Evolutionary conservation across 2,113 vertebrate species (phyloP).

Genomic region (Gila orcuttii): DNA sequence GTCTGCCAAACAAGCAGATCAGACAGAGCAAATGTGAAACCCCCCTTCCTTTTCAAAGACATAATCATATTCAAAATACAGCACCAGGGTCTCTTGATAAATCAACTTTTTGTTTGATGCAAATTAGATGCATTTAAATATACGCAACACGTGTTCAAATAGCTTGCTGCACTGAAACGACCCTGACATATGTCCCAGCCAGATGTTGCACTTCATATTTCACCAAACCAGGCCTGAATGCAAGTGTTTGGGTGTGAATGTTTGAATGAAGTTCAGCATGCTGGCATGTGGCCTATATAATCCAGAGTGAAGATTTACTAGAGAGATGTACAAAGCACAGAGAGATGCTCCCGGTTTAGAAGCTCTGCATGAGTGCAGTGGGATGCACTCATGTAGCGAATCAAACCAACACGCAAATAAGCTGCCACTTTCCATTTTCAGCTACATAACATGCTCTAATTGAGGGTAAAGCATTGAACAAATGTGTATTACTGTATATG

Average conservation of each 20-base stretch:
- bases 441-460: slow-evolving; percentile 51
- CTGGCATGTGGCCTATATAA: slow-evolving; percentile 28
- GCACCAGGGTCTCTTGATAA: not conserved
- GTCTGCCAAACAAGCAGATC: not conserved
- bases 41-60: not conserved
- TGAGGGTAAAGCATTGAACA: slow-evolving; percentile 56
- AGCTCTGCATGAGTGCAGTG: slow-evolving; percentile 6
- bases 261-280: not conserved
- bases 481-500: slow-evolving; percentile 56
- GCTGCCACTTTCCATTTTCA: slow-evolving; percentile 42
- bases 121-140: not conserved
- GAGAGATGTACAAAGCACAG: not conserved
- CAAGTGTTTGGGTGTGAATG: slow-evolving; percentile 18
- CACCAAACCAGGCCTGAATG: not conserved
- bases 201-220: not conserved
- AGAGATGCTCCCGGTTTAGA: not conserved
- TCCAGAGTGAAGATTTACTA: not conserved
- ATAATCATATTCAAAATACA: not conserved
- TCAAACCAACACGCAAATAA: slow-evolving; percentile 38
- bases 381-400: slow-evolving; percentile 10
- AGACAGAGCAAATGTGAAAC: not conserved
- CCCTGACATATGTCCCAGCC: not conserved
- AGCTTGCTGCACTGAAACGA: not conserved
- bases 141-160: not conserved
- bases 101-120: not conserved